Base-by-base conservation (phyloP, 2,888 invertebrate genomes). In the Eilema depressum region DNA sequence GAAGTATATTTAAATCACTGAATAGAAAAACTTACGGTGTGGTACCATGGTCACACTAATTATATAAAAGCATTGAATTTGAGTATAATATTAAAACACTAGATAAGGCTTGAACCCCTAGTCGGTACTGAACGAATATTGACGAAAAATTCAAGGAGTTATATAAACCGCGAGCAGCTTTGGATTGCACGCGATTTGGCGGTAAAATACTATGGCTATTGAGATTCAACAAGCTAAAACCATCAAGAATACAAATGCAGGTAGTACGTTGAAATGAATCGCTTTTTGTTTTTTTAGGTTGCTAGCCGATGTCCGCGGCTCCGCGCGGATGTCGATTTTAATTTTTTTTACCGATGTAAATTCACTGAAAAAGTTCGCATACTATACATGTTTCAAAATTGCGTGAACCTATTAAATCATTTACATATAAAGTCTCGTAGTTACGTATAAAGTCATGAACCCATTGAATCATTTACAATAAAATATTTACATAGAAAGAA, bases 171-270 rank as follows among this genome's bases (percentile, higher is more conserved):
- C 8, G 14, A 62, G n/a, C 59, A 26, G 59, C 25, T 26, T 26
- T 14, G 37, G 33, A n/a, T 30, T 1, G 33, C 63, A 68, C 68
- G 68, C 63, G 68, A 68, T 68, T 25, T 20, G 20, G 23, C 20
- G 53, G 53, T n/a, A 33, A 63, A 53, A 62, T 30, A 17, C 56
- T 11, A 14, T 5, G 8, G 12, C 23, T 41, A 59, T 60, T 59
- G 11, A 26, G 26, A 25, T 60, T 12, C 17, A 61, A 20, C 62
- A 23, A 62, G 33, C n/a, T 23, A 62, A 61, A 30, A 53, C n/a
- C 10, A n/a, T 8, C 20, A n/a, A 53, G 53, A 53, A 53, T 53
- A n/a, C 53, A 8, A 53, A 53, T 5, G n/a, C 5, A 53, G n/a
- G n/a, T 53, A 53, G n/a, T 53, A 53, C 2, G n/a, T 62, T 62